Base-by-base conservation (phyloP, 2,797 vertebrate species). In the Xenops minutus region DNA sequence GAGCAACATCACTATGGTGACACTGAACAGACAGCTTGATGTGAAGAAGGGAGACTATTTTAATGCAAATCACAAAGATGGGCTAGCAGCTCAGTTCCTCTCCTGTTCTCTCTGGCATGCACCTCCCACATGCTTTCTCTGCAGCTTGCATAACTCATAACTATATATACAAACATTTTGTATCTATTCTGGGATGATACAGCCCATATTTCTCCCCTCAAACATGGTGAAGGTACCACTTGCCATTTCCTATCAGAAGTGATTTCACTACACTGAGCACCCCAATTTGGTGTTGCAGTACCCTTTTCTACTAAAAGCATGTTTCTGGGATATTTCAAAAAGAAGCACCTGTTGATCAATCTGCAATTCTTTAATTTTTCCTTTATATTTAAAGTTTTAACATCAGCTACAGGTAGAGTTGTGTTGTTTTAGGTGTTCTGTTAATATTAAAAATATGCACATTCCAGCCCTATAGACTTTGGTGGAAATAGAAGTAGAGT, bases 51-150 rank as follows among this genome's bases (percentile, higher is more conserved):
- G 34, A 87, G 61, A 37, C 51, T 86, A 63, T 80, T 93, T 81
- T 85, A 76, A 87, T 88, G 59, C 52, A 67, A 32, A 51, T 82
- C 0, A 0, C n/a, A 46, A 81, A 91, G 79, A 71, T 48, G 73
- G 83, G 34, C 55, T 86, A 79, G 71, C 66, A 88, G 52, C 74
- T 66, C 59, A 37, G 8, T 32, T 85, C 44, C 41, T 81, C 49
- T 92, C 39, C 79, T 69, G 32, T 26, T 90, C 36, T 46, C 44
- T 83, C 85, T 41, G n/a, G 9, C 9, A 13, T 69, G 52, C 44
- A 64, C 79, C 66, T 88, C 95, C 92, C 41, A 92, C 89, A 27
- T 64, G 24, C 32, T 88, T 91, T 85, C 69, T 61, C 44, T 79
- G 44, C 22, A 88, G 56, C 52, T 85, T 95, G 56, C 12, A 2